Conservation (phyloP, 2,797 vertebrate genomes). For the Sarcoramphus papa region DNA sequence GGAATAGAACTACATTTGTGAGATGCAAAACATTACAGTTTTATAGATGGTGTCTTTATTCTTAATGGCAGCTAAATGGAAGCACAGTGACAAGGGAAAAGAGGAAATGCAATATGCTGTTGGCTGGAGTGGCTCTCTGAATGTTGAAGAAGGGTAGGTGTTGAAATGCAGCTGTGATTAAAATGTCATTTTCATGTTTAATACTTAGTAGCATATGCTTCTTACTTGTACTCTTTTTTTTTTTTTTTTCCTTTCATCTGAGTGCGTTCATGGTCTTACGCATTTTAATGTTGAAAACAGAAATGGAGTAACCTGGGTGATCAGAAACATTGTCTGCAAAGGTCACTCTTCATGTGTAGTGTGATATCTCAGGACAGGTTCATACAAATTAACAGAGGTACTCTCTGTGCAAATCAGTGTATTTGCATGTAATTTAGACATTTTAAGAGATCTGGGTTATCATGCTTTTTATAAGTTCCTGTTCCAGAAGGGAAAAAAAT, state of each 20-base stretch:
- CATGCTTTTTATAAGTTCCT: background rate
- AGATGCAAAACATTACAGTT: background rate
- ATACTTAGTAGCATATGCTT: background rate
- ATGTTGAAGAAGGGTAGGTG: conserved; percentile 88
- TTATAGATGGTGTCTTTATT: conserved; percentile 5
- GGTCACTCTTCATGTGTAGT: background rate
- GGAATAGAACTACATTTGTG: background rate
- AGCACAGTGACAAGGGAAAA: conserved; percentile 84
- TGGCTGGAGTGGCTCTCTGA: conserved; percentile 90
- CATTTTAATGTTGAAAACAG: background rate
- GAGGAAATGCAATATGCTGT: conserved; percentile 94
- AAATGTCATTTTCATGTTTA: background rate
- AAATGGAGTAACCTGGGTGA: background rate
- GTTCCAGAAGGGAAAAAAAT: background rate
- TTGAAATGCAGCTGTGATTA: background rate
- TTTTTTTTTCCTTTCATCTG: background rate
- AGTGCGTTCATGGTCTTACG: rapidly evolving
- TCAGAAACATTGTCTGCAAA: background rate
- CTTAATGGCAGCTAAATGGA: conserved; percentile 86
- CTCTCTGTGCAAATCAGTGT: background rate
- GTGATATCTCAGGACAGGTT: background rate
- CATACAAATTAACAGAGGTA: background rate
- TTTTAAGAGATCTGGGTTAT: background rate
- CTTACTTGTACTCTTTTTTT: background rate
- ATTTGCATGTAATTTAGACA: background rate